A percentile compares a stretch with the other conserved stretches of the same genome.
Evolutionary conservation across 2,797 vertebrate species (phyloP).

Genomic region (Hybognathus amarus): DNA sequence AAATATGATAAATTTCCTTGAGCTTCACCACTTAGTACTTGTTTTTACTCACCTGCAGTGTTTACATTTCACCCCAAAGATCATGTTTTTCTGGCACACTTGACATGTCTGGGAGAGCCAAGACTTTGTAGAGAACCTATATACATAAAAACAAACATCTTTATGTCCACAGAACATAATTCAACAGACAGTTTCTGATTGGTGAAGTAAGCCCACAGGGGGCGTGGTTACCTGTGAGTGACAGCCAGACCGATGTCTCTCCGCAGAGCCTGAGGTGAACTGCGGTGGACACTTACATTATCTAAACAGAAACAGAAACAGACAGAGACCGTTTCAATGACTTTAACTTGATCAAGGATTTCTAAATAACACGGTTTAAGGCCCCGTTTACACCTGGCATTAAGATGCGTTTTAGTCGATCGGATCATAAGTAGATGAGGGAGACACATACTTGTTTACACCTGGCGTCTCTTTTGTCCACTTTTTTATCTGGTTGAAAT

Average conservation of each 20-base stretch:
- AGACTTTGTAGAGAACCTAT: slow-evolving; percentile 98
- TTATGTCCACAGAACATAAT: neutral
- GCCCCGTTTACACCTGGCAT: neutral
- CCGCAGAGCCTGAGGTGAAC: slow-evolving; percentile 91
- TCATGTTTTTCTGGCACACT: slow-evolving; percentile 97
- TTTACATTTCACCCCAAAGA: slow-evolving; percentile 91
- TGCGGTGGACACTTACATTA: slow-evolving; percentile 84
- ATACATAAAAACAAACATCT: neutral
- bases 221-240: slow-evolving; percentile 85
- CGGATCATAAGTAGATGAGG: no score
- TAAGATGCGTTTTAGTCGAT: neutral
- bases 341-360: neutral
- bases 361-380: neutral
- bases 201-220: no score
- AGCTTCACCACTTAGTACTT: neutral
- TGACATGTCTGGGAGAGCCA: slow-evolving; percentile 98
- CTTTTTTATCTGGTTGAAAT: no score
- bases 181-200: neutral
- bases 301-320: slow-evolving; percentile 62
- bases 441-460: no score
- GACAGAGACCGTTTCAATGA: neutral
- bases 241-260: slow-evolving; percentile 94
- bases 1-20: no score
- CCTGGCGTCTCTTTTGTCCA: no score
- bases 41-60: slow-evolving; percentile 82